Base-by-base conservation (phyloP, 2,797 vertebrate species). In the Gymnothorax reevesii region DNA sequence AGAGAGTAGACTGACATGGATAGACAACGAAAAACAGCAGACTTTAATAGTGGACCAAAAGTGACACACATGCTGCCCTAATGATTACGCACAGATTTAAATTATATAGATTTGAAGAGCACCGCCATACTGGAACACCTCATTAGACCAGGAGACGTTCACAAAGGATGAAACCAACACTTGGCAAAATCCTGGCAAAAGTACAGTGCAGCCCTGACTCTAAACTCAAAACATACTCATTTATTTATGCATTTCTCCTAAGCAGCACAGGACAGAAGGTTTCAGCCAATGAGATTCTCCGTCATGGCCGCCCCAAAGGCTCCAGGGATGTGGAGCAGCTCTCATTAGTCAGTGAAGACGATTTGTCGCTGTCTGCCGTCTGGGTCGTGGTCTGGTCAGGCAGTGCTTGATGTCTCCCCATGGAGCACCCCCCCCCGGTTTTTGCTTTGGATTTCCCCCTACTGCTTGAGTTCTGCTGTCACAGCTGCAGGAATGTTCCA, bases 11-110 rank as follows among this genome's bases (percentile, higher is more conserved):
- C 33, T 1, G 33, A 42, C 33, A 42, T 42, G 1, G 33, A 42
- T 42, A 42, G 33, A 42, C 33, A 8, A 33, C 83, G 93, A 92
- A 91, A 92, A 92, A 91, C 90, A 90, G 90, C 88, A 27, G 5
- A 64, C 22, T 64, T 64, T 5, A 15, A 17, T 20, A 64, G 62
- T 33, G 42, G n/a, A 54, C 64, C 80, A 77, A 85, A 83, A 73
- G 83, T 80, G 75, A 83, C 73, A 66, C 59, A 64, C 82, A 69
- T 27, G 54, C 62, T 49, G 55, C 62, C 17, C 25, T 62, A n/a
- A 84, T 75, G 83, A 69, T 83, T 87, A 71, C 62, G 62, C 57
- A 66, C 86, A 69, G 22, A 80, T 54, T 62, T 57, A 77, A 27
- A 12, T 13, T 55, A 82, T 7, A 6, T 22, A 12, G 3, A 27